Conservation (phyloP, 2,113 vertebrate species). For the Python bivittatus region DNA sequence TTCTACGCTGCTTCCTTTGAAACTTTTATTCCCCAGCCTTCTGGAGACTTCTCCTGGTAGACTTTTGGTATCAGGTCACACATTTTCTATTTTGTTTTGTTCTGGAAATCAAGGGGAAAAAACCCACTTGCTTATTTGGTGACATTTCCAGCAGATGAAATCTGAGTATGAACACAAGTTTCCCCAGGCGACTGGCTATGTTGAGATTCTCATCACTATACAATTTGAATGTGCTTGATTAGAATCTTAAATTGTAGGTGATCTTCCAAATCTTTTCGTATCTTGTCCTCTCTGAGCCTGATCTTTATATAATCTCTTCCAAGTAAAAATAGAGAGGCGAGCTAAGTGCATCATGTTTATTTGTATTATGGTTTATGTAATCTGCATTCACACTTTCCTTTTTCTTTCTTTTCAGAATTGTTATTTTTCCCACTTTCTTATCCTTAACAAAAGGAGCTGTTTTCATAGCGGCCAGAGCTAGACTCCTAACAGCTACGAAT, state of each 20-base stretch:
- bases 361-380: slow-evolving; percentile 54
- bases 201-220: slow-evolving; percentile 17
- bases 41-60: background rate
- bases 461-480: slow-evolving; percentile 22
- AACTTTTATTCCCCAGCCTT: background rate
- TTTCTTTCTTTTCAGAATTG: background rate
- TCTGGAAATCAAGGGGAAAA: slow-evolving; percentile 1
- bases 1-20: background rate
- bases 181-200: slow-evolving; percentile 30
- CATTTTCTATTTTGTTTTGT: slow-evolving; percentile 9
- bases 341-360: slow-evolving; percentile 44
- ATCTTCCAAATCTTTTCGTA: background rate
- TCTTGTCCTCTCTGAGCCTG: slow-evolving; percentile 49
- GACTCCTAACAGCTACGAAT: slow-evolving; percentile 34
- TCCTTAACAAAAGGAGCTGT: slow-evolving; percentile 26
- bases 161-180: background rate
- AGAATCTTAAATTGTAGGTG: slow-evolving; percentile 43
- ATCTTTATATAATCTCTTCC: slow-evolving; percentile 52
- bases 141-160: slow-evolving; percentile 42
- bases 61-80: background rate
- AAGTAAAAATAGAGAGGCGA: slow-evolving; percentile 40
- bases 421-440: slow-evolving; percentile 3
- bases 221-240: slow-evolving; percentile 43
- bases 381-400: slow-evolving; percentile 21
- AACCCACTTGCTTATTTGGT: slow-evolving; percentile 4